Conservation (phyloP, 2,797 vertebrate species). For the Hippopotamyrus pictus region DNA sequence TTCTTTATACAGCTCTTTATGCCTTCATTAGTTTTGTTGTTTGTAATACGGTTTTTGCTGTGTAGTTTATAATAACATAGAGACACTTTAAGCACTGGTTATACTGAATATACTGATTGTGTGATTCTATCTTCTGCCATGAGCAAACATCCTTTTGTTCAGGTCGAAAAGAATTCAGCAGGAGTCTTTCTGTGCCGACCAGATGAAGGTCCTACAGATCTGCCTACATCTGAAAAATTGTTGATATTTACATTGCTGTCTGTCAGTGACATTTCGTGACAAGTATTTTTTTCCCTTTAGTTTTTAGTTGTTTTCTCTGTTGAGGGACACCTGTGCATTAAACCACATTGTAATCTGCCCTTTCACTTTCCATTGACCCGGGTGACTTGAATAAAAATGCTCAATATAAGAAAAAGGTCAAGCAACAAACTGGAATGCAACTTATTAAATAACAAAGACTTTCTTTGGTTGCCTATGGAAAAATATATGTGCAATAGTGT, state of each 20-base stretch:
- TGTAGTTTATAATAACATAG: neutral
- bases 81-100: neutral
- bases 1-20: neutral
- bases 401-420: neutral
- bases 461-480: neutral
- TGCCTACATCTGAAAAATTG: neutral
- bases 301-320: neutral
- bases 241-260: neutral
- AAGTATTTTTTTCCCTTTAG: neutral
- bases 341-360: neutral
- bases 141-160: neutral
- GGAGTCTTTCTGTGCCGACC: neutral
- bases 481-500: neutral
- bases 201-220: neutral
- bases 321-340: neutral
- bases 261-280: neutral
- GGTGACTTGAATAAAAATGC: neutral
- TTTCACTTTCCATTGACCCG: neutral
- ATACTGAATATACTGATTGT: neutral
- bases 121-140: neutral
- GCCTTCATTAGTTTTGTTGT: neutral
- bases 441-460: neutral
- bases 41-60: neutral
- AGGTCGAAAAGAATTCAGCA: neutral
- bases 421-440: neutral